These are phyloP conservation scores for Danio kyathit DNA, from an alignment of 2,797 vertebrate species.

Conservation along the genomic window DNA sequence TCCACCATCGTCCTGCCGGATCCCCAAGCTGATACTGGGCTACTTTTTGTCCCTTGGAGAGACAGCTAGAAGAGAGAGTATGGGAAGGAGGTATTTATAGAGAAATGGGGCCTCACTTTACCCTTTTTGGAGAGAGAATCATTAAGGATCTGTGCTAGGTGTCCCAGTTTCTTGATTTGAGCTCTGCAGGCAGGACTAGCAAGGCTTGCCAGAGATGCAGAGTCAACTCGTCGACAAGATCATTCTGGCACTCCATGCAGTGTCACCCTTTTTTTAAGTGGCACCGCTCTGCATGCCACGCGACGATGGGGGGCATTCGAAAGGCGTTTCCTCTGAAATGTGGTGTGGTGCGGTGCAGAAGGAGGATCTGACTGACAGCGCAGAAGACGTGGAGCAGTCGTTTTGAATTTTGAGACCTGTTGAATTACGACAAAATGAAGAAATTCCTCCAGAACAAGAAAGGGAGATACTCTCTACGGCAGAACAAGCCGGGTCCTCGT, in stretches of 20 bases:
- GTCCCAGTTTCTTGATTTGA: constrained; percentile 86
- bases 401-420: constrained; percentile 57
- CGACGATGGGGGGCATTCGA: constrained; percentile 63
- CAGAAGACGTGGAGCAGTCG: constrained; percentile 62
- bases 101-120: constrained; percentile 86
- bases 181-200: constrained; percentile 75
- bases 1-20: constrained; percentile 71
- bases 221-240: constrained; percentile 74
- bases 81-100: constrained; percentile 85
- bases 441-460: constrained; percentile 76
- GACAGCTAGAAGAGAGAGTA: constrained; percentile 78
- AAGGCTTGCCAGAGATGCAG: constrained; percentile 68
- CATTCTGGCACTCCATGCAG: constrained; percentile 66
- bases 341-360: constrained; percentile 11
- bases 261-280: constrained; percentile 66
- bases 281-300: constrained; percentile 58
- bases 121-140: constrained; percentile 84
- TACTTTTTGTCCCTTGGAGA: constrained; percentile 83
- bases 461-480: constrained; percentile 77
- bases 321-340: constrained; percentile 28
- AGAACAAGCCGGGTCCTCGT: constrained; percentile 73
- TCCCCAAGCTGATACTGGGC: constrained; percentile 82
- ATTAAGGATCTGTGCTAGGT: constrained; percentile 80
- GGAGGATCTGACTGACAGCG: constrained; percentile 40
- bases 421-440: constrained; percentile 71